Conservation (phyloP, 2,113 vertebrate species). For the Chaetorhynchus papuensis region DNA sequence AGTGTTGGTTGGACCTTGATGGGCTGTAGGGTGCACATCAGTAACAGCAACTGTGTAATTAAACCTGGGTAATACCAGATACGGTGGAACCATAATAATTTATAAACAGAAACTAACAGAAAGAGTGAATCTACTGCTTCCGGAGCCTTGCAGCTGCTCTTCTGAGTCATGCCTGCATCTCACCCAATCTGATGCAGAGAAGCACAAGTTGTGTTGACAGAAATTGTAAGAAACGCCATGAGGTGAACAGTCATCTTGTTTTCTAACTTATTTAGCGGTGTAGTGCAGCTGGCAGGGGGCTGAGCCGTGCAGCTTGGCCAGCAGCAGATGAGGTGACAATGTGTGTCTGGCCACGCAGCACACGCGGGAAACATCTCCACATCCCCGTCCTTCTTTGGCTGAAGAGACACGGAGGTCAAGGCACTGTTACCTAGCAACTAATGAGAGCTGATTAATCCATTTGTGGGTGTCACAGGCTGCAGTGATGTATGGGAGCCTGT, state of each 20-base stretch:
- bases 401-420: conserved; percentile 41
- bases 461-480: conserved; percentile 23
- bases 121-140: neutral
- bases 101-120: neutral
- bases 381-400: neutral
- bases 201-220: neutral
- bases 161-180: neutral
- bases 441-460: conserved; percentile 62
- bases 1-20: neutral
- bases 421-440: conserved; percentile 63
- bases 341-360: neutral
- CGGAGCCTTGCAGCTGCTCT: neutral
- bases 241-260: neutral
- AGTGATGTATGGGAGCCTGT: conserved; percentile 1
- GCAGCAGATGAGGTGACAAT: neutral
- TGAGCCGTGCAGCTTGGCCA: neutral
- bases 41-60: neutral
- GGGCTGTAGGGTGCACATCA: neutral
- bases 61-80: neutral
- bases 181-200: neutral
- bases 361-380: neutral
- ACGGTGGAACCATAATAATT: neutral
- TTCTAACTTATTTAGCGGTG: neutral
- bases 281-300: neutral
- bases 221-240: neutral